These are phyloP conservation scores for Alligator mississippiensis DNA, from an alignment of 2,113 vertebrate species.

Conservation along the genomic window DNA sequence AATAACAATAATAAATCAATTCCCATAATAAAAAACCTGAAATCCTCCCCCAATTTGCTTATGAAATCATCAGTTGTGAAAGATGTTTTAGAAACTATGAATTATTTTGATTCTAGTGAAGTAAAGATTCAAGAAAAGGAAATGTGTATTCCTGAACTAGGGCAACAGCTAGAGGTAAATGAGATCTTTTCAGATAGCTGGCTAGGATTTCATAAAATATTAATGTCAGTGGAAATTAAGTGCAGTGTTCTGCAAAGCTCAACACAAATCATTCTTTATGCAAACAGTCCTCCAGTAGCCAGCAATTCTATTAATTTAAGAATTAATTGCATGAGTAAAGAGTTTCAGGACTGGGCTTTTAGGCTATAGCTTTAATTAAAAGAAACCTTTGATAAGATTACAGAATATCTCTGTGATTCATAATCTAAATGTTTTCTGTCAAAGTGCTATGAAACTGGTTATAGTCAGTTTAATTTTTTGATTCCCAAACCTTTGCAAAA, in stretches of 20 bases:
- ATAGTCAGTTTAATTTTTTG: background rate
- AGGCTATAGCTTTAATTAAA: background rate
- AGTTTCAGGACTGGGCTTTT: background rate
- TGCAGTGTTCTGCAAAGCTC: background rate
- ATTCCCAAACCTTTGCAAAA: background rate
- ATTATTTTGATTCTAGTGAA: constrained; percentile 61
- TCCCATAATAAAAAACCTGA: constrained; percentile 60
- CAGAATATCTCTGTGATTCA: background rate
- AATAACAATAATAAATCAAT: constrained; percentile 47
- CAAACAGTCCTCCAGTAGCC: background rate
- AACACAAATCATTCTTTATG: background rate
- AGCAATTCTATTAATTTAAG: rapidly evolving
- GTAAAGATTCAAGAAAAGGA: constrained; percentile 40
- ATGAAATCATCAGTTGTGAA: constrained; percentile 59
- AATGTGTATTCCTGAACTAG: constrained; percentile 43
- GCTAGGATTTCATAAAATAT: background rate
- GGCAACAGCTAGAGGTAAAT: constrained; percentile 82
- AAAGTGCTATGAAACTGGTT: background rate
- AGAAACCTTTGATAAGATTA: background rate
- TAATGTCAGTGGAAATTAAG: background rate
- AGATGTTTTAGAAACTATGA: constrained; percentile 76
- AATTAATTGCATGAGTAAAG: background rate
- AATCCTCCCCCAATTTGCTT: constrained; percentile 74
- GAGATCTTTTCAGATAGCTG: background rate
- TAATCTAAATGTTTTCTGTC: background rate